These are phyloP conservation scores for Encarsia formosa DNA, from an alignment of 2,888 invertebrate species.

Conservation along the genomic window DNA sequence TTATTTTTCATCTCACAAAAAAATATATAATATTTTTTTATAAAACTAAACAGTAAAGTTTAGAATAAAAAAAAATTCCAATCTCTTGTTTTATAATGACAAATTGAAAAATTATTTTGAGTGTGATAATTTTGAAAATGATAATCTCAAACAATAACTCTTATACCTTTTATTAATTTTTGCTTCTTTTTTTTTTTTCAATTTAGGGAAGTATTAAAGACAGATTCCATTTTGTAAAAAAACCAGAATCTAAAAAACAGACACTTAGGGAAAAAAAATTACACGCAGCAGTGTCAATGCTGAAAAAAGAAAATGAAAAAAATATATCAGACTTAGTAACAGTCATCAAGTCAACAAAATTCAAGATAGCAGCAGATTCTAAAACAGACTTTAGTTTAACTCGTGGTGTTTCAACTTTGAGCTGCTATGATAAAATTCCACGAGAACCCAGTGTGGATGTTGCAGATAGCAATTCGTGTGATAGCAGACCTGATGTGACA, in stretches of 20 bases:
- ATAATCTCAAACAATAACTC: too few species aligned
- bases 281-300: slow-evolving; percentile 1
- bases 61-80: slow-evolving; percentile 1
- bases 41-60: background rate
- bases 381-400: slow-evolving; percentile 30
- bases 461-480: slow-evolving; percentile 25
- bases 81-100: too few species aligned
- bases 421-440: slow-evolving; percentile 32
- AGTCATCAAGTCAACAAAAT: slow-evolving; percentile 30
- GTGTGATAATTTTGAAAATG: too few species aligned
- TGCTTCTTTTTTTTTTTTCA: background rate
- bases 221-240: slow-evolving; percentile 15
- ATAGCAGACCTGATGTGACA: slow-evolving; percentile 29
- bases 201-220: slow-evolving; percentile 12
- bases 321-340: slow-evolving; percentile 15
- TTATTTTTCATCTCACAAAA: too few species aligned
- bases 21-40: too few species aligned
- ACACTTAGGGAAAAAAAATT: slow-evolving; percentile 1
- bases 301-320: slow-evolving; percentile 8
- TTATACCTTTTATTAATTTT: too few species aligned
- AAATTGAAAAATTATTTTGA: too few species aligned
- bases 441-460: slow-evolving; percentile 23
- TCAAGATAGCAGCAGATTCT: slow-evolving; percentile 35
- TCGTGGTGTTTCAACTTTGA: slow-evolving; percentile 31
- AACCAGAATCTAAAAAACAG: background rate